These are phyloP conservation scores for Poeciliopsis infans DNA, from an alignment of 2,797 vertebrate genomes.

Conservation along the genomic window DNA sequence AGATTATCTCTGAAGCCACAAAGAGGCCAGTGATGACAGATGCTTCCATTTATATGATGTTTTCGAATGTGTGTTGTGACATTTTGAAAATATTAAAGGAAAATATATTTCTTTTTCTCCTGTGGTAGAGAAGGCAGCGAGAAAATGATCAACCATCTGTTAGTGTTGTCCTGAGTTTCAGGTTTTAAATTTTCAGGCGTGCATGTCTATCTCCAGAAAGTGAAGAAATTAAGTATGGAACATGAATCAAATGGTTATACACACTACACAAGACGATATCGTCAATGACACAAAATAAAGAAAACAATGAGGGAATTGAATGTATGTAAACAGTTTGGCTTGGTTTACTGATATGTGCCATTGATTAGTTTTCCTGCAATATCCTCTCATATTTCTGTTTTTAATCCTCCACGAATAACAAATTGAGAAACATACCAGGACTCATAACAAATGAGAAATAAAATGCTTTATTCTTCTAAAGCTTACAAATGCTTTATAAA, in stretches of 20 bases:
- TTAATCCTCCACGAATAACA: not conserved
- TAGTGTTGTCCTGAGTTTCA: not conserved
- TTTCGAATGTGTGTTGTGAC: slow-evolving; percentile 4
- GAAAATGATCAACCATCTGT: too few relatives aligned
- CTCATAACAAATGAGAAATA: not conserved
- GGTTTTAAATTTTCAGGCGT: not conserved
- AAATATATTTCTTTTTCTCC: not conserved
- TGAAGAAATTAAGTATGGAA: not conserved
- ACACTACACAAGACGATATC: not conserved
- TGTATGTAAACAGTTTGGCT: not conserved
- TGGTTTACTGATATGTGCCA: not conserved
- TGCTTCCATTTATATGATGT: not conserved
- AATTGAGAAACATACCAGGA: not conserved
- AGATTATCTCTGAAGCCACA: slow-evolving; percentile 5
- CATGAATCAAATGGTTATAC: not conserved
- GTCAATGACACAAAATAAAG: not conserved
- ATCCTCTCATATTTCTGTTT: not conserved
- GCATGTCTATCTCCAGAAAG: not conserved
- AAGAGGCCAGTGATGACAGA: not conserved
- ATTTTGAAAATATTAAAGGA: slow-evolving; percentile 2
- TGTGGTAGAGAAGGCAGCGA: not conserved
- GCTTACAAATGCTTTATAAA: not conserved
- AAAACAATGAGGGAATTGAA: not conserved
- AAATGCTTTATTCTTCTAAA: not conserved
- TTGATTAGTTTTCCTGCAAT: not conserved